Evolutionary conservation across 2,888 invertebrate genomes (phyloP).

Genomic region (Drosophila dives): DNA sequence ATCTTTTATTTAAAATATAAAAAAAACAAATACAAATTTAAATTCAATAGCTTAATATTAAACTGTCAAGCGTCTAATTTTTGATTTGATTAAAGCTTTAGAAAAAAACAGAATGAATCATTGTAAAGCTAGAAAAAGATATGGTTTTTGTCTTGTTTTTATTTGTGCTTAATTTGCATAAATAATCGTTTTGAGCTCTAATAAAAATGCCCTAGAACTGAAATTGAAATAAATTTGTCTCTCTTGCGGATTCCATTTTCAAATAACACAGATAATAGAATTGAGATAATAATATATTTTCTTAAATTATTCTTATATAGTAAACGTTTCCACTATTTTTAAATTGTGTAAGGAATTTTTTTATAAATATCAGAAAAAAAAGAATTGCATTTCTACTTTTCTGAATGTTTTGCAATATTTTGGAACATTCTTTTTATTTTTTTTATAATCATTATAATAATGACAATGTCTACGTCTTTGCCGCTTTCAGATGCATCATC

Average conservation of each 20-base stretch:
- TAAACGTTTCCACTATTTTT: background rate
- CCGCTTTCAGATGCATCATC: conserved; percentile 93
- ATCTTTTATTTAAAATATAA: background rate
- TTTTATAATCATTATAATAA: background rate
- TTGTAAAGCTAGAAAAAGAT: background rate
- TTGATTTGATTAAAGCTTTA: background rate
- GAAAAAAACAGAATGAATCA: background rate
- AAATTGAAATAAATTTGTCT: background rate
- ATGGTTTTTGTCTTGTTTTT: background rate
- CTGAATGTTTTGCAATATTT: background rate
- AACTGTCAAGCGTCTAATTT: background rate
- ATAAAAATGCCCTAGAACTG: background rate
- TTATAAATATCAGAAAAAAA: background rate
- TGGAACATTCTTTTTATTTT: background rate
- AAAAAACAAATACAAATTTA: background rate
- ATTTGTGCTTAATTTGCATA: background rate
- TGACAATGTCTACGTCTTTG: background rate
- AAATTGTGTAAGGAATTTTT: background rate
- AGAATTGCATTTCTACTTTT: background rate
- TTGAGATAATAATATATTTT: background rate
- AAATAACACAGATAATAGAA: background rate
- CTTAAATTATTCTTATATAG: background rate
- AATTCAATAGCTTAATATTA: background rate
- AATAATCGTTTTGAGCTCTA: background rate
- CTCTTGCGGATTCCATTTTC: background rate